Base-by-base conservation (phyloP, 2,888 invertebrate genomes). In the Patella depressa region DNA sequence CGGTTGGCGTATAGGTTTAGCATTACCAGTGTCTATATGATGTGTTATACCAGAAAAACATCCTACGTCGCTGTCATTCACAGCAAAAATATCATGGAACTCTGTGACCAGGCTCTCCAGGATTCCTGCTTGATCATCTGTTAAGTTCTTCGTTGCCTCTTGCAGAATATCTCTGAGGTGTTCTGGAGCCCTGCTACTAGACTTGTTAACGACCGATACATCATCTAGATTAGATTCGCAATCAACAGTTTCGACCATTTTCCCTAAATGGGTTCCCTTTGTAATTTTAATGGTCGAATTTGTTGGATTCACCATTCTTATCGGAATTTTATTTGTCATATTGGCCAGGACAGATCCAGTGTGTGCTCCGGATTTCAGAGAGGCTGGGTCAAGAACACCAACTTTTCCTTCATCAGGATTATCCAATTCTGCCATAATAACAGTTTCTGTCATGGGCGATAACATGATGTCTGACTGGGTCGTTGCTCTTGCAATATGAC, bases 1-100 rank as follows among this genome's bases (percentile, higher is more conserved):
- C 34, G 53, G 73, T 54, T 74, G 78, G 73, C 74, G 73, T 24
- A 79, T 72, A 15, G 79, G 82, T 53, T n/a, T 29, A 2, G 70
- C 19, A 69, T 78, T 69, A 34, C 71, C 78, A 7, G 78, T 78
- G 70, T 75, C 74, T 19, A 75, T 75, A 9, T 29, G 7, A 65
- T 78, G 78, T 65, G 76, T 45, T 7, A 54, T 12, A n/a, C 17
- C 71, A 17, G 24, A n/a, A 71, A 75, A 24, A 19, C 53, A 53
- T 17, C 75, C 75, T 17, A 75, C 9, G 29, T 75, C 75, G 9
- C 45, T 34, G 34, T 12, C 57, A n/a, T 57, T 57, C n/a, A 14
- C n/a, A 17, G 57, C 57, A n/a, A 57, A 57, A 17, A 57, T n/a
- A 57, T 57, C 57, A 17, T 12, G 15, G n/a, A 17, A 57, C n/a